A percentile compares a stretch with the other conserved stretches of the same genome.
Evolutionary conservation across 1,140 invertebrate genomes (phyloP).

Genomic region (Periplaneta americana): DNA sequence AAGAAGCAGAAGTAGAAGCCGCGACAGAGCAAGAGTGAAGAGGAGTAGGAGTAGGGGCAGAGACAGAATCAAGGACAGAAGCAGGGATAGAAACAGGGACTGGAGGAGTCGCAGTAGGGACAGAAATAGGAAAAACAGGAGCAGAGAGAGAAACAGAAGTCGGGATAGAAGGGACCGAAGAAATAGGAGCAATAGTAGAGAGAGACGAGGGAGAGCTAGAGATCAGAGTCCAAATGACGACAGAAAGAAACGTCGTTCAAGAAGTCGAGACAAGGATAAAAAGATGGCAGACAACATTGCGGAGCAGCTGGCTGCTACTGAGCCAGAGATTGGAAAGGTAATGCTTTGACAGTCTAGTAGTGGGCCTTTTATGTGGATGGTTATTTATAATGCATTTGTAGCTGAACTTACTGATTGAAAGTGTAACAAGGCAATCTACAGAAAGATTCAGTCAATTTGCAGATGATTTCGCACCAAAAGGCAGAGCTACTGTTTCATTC

Average conservation of each 20-base stretch:
- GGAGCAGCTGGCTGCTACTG: conserved; percentile 31
- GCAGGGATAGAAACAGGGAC: neutral
- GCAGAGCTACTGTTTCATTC: too few relatives aligned
- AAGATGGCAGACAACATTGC: neutral
- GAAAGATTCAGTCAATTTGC: too few relatives aligned
- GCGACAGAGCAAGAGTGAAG: neutral
- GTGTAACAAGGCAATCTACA: too few relatives aligned
- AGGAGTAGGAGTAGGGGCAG: neutral
- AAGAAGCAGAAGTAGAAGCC: conserved; percentile 30
- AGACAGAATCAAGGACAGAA: neutral
- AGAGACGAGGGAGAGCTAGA: conserved; percentile 20
- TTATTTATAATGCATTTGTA: too few relatives aligned
- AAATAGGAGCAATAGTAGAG: conserved; percentile 26
- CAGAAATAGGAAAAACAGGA: conserved; percentile 30
- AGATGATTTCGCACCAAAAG: too few relatives aligned
- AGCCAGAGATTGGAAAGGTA: conserved; percentile 47
- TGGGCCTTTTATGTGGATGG: too few relatives aligned
- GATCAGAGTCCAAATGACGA: conserved; percentile 29
- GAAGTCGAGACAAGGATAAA: conserved; percentile 17
- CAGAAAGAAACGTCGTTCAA: conserved; percentile 31
- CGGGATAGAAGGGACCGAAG: conserved; percentile 25
- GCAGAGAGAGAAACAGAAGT: conserved; percentile 25
- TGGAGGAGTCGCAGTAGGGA: conserved; percentile 10
- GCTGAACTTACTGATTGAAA: too few relatives aligned
- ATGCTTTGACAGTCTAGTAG: too few relatives aligned